Evolutionary conservation across 35 echinoderm and acorn worm species (phyloP), one percentile per base, ranked within the genome.

Genomic region (Apostichopus californicus): DNA sequence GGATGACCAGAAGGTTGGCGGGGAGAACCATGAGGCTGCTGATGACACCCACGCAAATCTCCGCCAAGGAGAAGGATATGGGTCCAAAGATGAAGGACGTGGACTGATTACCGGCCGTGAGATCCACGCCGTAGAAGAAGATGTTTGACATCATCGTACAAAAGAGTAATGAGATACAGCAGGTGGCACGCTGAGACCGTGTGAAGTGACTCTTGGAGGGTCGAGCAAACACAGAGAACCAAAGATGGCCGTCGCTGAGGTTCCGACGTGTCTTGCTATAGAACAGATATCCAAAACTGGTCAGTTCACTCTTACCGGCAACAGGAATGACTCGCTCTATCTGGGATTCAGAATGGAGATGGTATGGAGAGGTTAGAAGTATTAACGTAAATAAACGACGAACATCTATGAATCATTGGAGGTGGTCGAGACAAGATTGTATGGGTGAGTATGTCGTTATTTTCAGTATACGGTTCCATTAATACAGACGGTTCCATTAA

Each of bases 101-200:
- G n/a, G 68, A 91, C 84, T 75, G 53, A 65, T 83, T 91, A 8
- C 95, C 91, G 57, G 61, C 91, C 3, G 89, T 94, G 6, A 98
- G 59, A 46, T 98, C 96, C 54, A 95, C 92, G 73, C 93, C 93
- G 60, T 98, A 98, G 81, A 98, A 98, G 87, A 95, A 98, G 78
- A 98, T 98, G 80, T 98, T 98, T 60, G 94, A 84, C 96, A 98
- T 98, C 96, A 98, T 98, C 5, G 93, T 95, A 18, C 90, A 93
- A 92, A 95, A 98, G 65, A 95, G 92, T 15, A 95, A 73, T 0
- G 94, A 95, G 7, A 98, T 86, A 80, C 96, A 98, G 78, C 94
- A 98, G 17, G 92, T 93, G 7, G 92, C 90, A 18, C 96, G 83
- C 73, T 95, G 92, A 18, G 81, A 92, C 9, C 96, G 92, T 2